These are phyloP conservation scores for Enchytraeus crypticus DNA, from an alignment of 2,888 invertebrate species.

Conservation along the genomic window DNA sequence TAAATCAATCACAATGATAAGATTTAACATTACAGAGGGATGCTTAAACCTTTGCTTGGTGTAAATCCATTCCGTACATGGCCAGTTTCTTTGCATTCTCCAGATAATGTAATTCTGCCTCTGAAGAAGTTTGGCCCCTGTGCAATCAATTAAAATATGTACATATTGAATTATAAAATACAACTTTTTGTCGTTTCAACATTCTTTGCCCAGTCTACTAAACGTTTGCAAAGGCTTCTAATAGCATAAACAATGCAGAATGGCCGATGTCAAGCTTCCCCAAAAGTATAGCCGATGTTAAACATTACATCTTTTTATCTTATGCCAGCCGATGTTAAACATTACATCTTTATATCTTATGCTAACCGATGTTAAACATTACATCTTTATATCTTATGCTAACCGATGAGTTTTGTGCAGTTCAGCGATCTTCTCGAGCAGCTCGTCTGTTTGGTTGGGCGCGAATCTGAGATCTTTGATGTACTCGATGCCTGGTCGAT, in stretches of 20 bases:
- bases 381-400: too few relatives aligned
- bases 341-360: too few relatives aligned
- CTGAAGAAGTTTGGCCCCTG: constrained; percentile 88
- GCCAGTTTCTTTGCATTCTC: constrained; percentile 98
- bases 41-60: constrained; percentile 75
- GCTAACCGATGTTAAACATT: too few relatives aligned
- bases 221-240: background rate
- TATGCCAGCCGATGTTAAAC: too few relatives aligned
- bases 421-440: constrained; percentile 88
- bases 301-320: too few relatives aligned
- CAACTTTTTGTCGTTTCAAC: background rate
- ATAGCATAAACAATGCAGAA: too few relatives aligned
- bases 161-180: background rate
- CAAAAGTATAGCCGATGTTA: too few relatives aligned
- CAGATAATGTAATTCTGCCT: constrained; percentile 92
- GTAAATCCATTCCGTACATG: constrained; percentile 97
- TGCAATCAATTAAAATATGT: background rate
- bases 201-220: background rate
- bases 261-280: too few relatives aligned
- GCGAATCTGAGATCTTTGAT: constrained; percentile 85
- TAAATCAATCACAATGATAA: too few relatives aligned
- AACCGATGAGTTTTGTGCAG: constrained; percentile 72
- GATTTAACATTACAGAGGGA: too few relatives aligned
- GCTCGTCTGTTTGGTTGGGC: constrained; percentile 78
- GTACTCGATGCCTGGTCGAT: constrained; percentile 60